A percentile compares a stretch with the other conserved stretches of the same genome.
phyloP scores from a whole-genome alignment of 2,797 vertebrate genomes.

The Choloepus didactylus region DNA sequence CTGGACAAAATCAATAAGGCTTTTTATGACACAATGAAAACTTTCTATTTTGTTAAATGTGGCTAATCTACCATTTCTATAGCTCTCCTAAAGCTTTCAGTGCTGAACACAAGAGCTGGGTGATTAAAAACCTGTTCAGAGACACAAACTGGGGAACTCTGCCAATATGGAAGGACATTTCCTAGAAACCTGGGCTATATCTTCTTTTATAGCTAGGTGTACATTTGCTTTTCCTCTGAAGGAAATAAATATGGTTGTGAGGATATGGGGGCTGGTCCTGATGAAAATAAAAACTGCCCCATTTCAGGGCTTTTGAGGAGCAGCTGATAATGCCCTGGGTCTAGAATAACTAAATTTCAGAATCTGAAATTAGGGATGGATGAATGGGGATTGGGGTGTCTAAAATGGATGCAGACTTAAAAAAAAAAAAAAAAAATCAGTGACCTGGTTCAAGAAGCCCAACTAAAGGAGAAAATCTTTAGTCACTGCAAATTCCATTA shows the following conservation, averaged over 20 bases:
- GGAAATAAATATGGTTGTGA: not conserved
- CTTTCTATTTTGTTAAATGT: conserved; percentile 84
- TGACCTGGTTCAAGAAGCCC: conserved; percentile 30
- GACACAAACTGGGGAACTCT: conserved; percentile 30
- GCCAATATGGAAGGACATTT: not conserved
- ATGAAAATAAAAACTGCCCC: not conserved
- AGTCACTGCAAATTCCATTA: conserved; percentile 27
- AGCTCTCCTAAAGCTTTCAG: conserved; percentile 81
- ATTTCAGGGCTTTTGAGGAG: not conserved
- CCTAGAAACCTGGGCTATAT: not conserved
- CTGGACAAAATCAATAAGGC: conserved; percentile 84
- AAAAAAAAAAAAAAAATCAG: not conserved
- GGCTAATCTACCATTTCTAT: conserved; percentile 83
- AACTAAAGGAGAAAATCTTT: conserved; percentile 58
- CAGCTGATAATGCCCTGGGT: not conserved
- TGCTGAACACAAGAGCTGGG: conserved; percentile 61
- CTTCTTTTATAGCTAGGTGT: not conserved
- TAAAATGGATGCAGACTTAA: conserved; percentile 12
- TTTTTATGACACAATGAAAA: conserved; percentile 83
- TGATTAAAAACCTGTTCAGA: conserved; percentile 74
- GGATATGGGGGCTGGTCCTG: not conserved
- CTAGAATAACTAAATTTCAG: not conserved
- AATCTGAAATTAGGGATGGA: not conserved
- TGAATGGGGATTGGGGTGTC: not conserved
- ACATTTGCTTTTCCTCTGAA: not conserved